Percentiles rank a stretch among this genome's conserved stretches.
These are phyloP conservation scores for Perccottus glenii DNA, from an alignment of 2,113 vertebrate genomes.

Conservation along the genomic window DNA sequence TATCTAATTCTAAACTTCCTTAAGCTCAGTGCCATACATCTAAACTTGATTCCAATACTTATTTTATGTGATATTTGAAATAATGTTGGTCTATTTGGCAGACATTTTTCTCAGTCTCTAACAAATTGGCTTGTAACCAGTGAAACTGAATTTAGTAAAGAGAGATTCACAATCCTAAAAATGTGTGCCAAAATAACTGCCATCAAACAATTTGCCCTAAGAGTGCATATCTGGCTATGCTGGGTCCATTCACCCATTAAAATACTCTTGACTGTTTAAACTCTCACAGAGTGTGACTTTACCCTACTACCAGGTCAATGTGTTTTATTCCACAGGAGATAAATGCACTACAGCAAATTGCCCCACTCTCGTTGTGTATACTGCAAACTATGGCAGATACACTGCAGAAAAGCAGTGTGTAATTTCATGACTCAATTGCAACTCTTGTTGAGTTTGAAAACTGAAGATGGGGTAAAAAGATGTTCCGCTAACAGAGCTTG, in stretches of 20 bases:
- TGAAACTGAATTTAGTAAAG: not conserved
- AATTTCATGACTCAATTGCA: conserved; percentile 35
- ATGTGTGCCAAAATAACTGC: conserved; percentile 10
- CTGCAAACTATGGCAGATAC: conserved; percentile 21
- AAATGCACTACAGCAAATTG: conserved; percentile 65
- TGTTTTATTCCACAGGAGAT: conserved; percentile 61
- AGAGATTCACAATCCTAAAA: not conserved
- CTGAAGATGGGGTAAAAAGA: conserved; percentile 52
- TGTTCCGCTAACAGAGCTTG: conserved; percentile 41
- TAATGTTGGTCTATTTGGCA: too few species aligned
- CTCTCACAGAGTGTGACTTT: conserved; percentile 49
- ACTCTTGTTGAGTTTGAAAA: conserved; percentile 22
- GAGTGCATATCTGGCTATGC: conserved; percentile 26
- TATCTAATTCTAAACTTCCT: too few species aligned
- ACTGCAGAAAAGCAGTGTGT: conserved; percentile 23
- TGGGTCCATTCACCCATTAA: conserved; percentile 41
- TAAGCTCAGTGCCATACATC: too few species aligned
- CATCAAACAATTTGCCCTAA: conserved; percentile 38
- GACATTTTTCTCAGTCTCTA: too few species aligned
- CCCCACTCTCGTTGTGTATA: conserved; percentile 38
- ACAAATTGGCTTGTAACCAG: not conserved
- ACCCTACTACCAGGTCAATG: conserved; percentile 65
- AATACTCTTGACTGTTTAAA: conserved; percentile 55
- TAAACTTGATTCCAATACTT: too few species aligned
- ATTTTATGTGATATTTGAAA: too few species aligned